phyloP scores from a whole-genome alignment of 2,113 vertebrate species.

The Grus americana region DNA sequence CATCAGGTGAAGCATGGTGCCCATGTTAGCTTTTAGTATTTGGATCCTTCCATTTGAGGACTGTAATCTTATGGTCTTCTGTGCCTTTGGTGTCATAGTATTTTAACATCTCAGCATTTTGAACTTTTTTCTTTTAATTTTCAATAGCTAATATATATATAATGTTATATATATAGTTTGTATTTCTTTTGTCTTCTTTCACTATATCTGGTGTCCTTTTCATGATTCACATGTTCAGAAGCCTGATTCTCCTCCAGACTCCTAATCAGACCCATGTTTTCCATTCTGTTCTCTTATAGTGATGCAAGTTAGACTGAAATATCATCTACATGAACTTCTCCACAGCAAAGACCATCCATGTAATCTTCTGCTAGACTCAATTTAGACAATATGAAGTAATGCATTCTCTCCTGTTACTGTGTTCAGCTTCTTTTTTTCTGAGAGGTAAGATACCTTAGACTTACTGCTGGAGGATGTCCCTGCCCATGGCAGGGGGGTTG shows the following conservation, averaged over 20 bases:
- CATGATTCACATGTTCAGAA: background rate
- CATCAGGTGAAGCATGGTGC: background rate
- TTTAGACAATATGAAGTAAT: background rate
- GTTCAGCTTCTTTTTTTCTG: background rate
- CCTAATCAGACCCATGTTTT: background rate
- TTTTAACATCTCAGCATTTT: background rate
- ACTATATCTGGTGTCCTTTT: background rate
- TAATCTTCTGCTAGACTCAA: background rate
- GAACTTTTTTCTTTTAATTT: background rate
- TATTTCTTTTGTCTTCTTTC: background rate
- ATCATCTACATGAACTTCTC: background rate
- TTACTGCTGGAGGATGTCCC: background rate
- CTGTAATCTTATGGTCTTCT: background rate
- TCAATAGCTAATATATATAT: background rate
- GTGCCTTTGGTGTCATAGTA: background rate
- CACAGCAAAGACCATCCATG: background rate
- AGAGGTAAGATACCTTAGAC: background rate
- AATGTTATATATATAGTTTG: background rate
- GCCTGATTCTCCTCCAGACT: background rate
- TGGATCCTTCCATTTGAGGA: background rate
- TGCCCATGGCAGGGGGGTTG: too few relatives aligned
- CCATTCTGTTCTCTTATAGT: background rate
- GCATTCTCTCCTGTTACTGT: background rate
- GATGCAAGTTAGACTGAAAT: background rate
- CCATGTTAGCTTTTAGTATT: background rate